Evolutionary conservation across 2,888 invertebrate species (phyloP).

Genomic region (Eubasilissa splendida): DNA sequence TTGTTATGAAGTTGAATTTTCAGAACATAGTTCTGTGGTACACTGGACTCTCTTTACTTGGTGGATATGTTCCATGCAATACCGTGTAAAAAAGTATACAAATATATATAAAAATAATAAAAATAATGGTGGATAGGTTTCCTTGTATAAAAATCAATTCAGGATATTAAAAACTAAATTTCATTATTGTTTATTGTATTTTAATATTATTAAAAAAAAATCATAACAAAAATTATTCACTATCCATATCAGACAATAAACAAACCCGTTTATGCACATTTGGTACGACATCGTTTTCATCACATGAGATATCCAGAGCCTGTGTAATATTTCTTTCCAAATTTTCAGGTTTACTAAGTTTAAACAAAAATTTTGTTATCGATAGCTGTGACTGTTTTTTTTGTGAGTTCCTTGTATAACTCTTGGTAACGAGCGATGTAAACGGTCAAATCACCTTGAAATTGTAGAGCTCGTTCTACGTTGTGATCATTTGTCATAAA

Average conservation of each 20-base stretch:
- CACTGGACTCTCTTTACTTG: no score
- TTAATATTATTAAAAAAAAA: not conserved
- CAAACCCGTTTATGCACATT: not conserved
- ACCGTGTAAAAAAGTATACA: no score
- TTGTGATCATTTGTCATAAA: no score
- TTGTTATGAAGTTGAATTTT: no score
- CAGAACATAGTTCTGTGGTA: no score
- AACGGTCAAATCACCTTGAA: not conserved
- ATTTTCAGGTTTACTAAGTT: not conserved
- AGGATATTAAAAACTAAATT: no score
- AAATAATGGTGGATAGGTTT: no score
- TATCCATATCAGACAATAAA: not conserved
- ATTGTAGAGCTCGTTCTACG: no score
- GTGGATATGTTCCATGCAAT: no score
- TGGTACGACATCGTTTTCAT: not conserved
- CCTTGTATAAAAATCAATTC: no score
- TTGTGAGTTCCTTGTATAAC: conserved; percentile 3
- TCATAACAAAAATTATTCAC: not conserved
- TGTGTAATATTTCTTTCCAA: not conserved
- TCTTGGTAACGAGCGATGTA: conserved; percentile 7
- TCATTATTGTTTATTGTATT: not conserved
- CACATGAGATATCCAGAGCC: not conserved
- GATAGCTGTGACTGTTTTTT: not conserved
- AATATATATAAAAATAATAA: no score
- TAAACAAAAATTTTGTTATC: not conserved